Conservation (phyloP, 2,797 vertebrate species). For the Vireo griseus region DNA sequence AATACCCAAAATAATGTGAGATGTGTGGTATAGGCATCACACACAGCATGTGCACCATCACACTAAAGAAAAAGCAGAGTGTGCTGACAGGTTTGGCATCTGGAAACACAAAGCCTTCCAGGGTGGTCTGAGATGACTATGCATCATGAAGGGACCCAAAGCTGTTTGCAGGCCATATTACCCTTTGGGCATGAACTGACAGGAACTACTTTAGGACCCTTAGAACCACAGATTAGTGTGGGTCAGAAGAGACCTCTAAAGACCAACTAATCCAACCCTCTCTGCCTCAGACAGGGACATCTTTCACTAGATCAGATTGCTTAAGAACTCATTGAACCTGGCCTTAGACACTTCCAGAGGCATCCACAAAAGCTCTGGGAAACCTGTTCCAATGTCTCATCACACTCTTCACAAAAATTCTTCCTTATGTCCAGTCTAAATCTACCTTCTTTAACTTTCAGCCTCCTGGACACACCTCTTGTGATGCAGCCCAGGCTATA, state of each 20-base stretch:
- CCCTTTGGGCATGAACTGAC: neutral
- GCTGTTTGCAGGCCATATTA: neutral
- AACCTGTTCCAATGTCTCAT: neutral
- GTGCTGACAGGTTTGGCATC: neutral
- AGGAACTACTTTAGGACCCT: neutral
- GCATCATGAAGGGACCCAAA: neutral
- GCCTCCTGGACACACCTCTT: fast-evolving
- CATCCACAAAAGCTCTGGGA: neutral
- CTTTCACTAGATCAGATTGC: neutral
- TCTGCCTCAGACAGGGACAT: neutral
- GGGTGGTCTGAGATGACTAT: neutral
- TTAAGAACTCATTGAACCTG: fast-evolving
- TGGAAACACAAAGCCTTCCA: neutral
- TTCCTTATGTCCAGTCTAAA: neutral
- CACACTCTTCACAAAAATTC: neutral
- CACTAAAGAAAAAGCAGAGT: neutral
- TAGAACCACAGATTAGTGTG: neutral
- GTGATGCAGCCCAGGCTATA: neutral
- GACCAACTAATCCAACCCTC: neutral
- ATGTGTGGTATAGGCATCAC: neutral
- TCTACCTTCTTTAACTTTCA: neutral
- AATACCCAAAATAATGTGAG: neutral
- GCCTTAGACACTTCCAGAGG: neutral
- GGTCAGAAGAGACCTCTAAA: neutral
- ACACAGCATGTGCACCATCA: neutral